A percentile compares a stretch with the other conserved stretches of the same genome.
phyloP scores from a whole-genome alignment of 2,888 invertebrate genomes.

The Aphidius colemani region DNA sequence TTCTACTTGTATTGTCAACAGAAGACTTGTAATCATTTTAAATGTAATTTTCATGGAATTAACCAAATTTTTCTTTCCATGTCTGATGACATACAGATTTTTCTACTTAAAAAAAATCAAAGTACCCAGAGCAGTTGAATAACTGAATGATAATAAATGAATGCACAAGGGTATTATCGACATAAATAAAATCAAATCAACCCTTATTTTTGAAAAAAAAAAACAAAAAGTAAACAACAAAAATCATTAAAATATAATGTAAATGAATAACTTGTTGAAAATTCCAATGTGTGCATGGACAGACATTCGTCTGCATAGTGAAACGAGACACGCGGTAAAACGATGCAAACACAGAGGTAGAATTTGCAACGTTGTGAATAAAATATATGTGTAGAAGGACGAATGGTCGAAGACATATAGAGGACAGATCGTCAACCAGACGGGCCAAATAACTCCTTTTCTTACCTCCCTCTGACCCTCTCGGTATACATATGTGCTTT shows the following conservation, averaged over 20 bases:
- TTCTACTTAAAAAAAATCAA: too few relatives aligned
- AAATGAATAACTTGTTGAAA: slow-evolving; percentile 16
- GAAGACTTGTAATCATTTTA: too few relatives aligned
- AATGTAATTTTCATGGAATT: too few relatives aligned
- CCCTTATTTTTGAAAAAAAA: background rate
- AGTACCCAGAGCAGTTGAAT: too few relatives aligned
- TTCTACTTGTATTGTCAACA: too few relatives aligned
- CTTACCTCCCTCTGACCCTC: slow-evolving; percentile 17
- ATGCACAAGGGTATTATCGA: too few relatives aligned
- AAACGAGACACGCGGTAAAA: slow-evolving; percentile 20
- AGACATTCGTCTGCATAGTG: slow-evolving; percentile 30
- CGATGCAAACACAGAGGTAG: slow-evolving; percentile 29
- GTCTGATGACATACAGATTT: too few relatives aligned
- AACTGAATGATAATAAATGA: too few relatives aligned
- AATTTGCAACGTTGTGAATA: slow-evolving; percentile 22
- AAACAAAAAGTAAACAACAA: slow-evolving; percentile 2
- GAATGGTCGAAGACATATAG: slow-evolving; percentile 34
- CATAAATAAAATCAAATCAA: too few relatives aligned
- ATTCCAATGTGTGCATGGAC: slow-evolving; percentile 27
- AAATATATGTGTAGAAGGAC: slow-evolving; percentile 24
- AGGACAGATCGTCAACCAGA: slow-evolving; percentile 42
- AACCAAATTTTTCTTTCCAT: too few relatives aligned
- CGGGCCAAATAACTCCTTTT: slow-evolving; percentile 44
- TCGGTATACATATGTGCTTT: background rate
- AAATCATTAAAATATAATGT: slow-evolving; percentile 18